A percentile compares a stretch with the other conserved stretches of the same genome.
Evolutionary conservation across 1,140 invertebrate species (phyloP).

Genomic region (Hylaeus anthracinus): DNA sequence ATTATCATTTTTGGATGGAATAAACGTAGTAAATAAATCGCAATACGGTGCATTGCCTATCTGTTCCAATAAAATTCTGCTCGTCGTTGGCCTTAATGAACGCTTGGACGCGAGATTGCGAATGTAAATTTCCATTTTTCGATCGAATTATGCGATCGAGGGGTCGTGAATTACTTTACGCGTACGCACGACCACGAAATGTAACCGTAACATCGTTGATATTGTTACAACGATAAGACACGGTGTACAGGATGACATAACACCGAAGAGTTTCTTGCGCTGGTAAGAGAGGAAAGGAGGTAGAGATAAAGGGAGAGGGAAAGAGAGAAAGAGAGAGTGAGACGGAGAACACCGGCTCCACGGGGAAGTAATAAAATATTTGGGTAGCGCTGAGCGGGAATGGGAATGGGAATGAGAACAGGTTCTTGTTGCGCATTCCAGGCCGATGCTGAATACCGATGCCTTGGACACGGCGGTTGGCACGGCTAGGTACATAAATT

Average conservation of each 20-base stretch:
- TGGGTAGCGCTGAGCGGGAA: conserved; percentile 63
- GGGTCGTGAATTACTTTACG: background rate
- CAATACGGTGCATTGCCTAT: too few relatives aligned
- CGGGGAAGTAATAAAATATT: conserved; percentile 71
- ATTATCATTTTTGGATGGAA: too few relatives aligned
- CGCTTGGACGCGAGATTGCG: too few relatives aligned
- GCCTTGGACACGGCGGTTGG: conserved; percentile 68
- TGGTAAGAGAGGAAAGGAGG: conserved; percentile 17
- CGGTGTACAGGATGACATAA: conserved; percentile 50
- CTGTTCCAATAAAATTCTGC: too few relatives aligned
- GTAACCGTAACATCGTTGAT: background rate
- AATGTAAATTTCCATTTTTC: background rate
- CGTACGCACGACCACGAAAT: background rate
- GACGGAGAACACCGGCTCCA: conserved; percentile 56
- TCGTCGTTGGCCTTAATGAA: background rate
- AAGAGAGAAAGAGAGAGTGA: conserved; percentile 1
- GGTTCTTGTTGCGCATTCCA: conserved; percentile 75
- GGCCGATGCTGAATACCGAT: conserved; percentile 71
- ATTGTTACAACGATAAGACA: conserved; percentile 35
- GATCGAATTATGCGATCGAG: background rate
- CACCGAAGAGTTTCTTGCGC: conserved; percentile 43
- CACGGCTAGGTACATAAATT: conserved; percentile 71
- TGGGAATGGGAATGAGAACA: conserved; percentile 72
- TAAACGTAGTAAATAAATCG: too few relatives aligned
- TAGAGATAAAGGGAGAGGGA: conserved; percentile 1